Percentiles rank a stretch among this genome's conserved stretches.
Conservation (phyloP, 2,888 invertebrate genomes). For the Heliconius ethilla region DNA sequence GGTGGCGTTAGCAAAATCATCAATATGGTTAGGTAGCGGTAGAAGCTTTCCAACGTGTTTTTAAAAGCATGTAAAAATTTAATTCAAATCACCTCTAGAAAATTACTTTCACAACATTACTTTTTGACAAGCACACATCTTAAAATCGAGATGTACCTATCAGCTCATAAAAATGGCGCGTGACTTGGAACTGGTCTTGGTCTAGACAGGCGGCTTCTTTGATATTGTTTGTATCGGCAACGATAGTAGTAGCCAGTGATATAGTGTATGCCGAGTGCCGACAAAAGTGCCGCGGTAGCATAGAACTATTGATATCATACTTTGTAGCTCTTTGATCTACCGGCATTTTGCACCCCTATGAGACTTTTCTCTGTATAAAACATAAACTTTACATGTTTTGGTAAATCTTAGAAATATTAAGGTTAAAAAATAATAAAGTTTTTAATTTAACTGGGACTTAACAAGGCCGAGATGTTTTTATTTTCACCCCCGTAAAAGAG, state of each 20-base stretch:
- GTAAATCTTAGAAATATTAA: not conserved
- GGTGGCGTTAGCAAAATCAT: too few species aligned
- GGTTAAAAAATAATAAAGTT: not conserved
- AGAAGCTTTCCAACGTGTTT: too few species aligned
- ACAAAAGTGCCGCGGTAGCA: constrained; percentile 75
- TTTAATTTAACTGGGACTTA: not conserved
- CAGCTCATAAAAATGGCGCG: constrained; percentile 56
- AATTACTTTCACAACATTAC: not conserved
- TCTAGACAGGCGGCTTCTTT: constrained; percentile 60
- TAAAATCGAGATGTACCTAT: not conserved
- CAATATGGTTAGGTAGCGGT: too few species aligned
- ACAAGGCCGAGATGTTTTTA: not conserved
- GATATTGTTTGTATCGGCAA: constrained; percentile 70
- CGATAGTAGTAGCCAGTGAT: constrained; percentile 56
- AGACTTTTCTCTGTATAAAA: constrained; percentile 39
- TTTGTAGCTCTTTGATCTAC: constrained; percentile 74
- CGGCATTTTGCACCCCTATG: constrained; percentile 62
- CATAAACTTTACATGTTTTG: not conserved
- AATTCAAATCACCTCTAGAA: not conserved
- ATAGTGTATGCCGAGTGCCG: constrained; percentile 68
- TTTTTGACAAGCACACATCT: not conserved
- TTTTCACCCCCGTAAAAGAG: not conserved
- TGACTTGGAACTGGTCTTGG: constrained; percentile 52
- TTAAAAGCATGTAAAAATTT: too few species aligned
- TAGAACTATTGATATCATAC: constrained; percentile 75